Evolutionary conservation across 2,113 vertebrate species (phyloP).

Genomic region (Ellobius talpinus): DNA sequence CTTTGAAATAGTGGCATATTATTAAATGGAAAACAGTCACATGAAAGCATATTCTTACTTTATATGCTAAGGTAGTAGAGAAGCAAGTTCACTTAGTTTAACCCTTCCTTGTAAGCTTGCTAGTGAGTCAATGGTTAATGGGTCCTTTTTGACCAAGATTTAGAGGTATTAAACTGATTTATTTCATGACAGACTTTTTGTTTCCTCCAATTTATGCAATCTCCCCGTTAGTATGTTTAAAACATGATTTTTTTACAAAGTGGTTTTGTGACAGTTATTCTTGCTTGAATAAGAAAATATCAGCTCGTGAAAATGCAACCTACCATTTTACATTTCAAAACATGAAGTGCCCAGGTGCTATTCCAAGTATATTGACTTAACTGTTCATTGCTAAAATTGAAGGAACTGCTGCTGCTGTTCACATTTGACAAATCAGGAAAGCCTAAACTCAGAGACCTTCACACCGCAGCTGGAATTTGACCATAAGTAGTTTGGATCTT

Average conservation of each 20-base stretch:
- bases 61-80: constrained; percentile 46
- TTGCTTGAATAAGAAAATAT: constrained; percentile 46
- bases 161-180: constrained; percentile 18
- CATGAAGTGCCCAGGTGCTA: not conserved
- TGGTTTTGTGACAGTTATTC: constrained; percentile 14
- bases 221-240: constrained; percentile 3
- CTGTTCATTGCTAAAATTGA: not conserved
- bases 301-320: not conserved
- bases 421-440: not conserved
- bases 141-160: not conserved
- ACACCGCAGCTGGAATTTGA: constrained; percentile 6
- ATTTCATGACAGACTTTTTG: constrained; percentile 27
- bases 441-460: not conserved
- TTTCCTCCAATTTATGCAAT: constrained; percentile 15
- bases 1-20: constrained; percentile 10
- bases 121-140: constrained; percentile 35
- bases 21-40: constrained; percentile 36
- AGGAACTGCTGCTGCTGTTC: not conserved
- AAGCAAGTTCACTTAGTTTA: constrained; percentile 25
- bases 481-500: not conserved
- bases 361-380: constrained; percentile 6
- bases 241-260: not conserved
- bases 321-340: constrained; percentile 19
- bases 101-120: not conserved
- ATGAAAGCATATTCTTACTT: constrained; percentile 54